Evolutionary conservation across 2,797 vertebrate species (phyloP).

Genomic region (Cichlasoma orientale): DNA sequence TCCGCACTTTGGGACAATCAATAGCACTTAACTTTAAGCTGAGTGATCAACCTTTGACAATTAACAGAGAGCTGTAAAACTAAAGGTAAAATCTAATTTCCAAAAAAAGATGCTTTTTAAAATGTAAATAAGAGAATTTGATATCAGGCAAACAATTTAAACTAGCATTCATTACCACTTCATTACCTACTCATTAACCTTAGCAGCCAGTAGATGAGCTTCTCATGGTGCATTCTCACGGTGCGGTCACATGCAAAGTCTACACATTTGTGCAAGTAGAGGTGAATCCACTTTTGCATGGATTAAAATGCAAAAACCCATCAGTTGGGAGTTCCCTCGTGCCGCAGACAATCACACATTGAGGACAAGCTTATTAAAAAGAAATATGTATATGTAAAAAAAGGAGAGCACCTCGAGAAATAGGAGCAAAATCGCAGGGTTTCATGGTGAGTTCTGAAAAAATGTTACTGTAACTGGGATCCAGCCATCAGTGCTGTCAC

Average conservation of each 20-base stretch:
- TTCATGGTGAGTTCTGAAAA: neutral
- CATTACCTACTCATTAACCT: too few relatives aligned
- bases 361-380: neutral
- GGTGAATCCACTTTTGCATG: too few relatives aligned
- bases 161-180: too few relatives aligned
- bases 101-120: neutral
- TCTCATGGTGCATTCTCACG: neutral
- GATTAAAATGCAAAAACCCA: rapidly evolving
- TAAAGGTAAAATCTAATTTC: neutral
- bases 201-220: neutral
- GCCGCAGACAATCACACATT: neutral
- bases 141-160: too few relatives aligned
- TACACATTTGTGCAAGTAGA: neutral
- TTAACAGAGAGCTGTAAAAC: neutral
- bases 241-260: neutral
- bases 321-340: neutral
- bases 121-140: neutral
- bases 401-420: neutral
- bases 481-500: neutral
- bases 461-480: neutral
- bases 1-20: neutral
- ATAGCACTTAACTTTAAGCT: neutral
- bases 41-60: neutral
- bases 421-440: neutral
- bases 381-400: too few relatives aligned